Evolutionary conservation across 2,888 invertebrate species (phyloP).

Genomic region (Tachina lurida): DNA sequence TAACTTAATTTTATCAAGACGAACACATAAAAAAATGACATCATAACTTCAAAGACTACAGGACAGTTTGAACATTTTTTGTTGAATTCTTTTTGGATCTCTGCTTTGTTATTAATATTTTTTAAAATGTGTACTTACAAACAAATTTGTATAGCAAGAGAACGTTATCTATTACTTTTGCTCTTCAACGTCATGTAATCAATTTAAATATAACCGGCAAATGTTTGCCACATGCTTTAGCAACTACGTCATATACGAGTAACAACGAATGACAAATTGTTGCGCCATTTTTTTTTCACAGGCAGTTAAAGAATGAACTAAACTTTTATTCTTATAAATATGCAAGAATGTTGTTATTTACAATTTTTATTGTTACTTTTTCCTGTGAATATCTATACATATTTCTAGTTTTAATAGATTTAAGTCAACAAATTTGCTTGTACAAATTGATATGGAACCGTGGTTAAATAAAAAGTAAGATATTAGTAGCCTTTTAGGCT

Average conservation of each 20-base stretch:
- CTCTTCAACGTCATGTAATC: conserved; percentile 23
- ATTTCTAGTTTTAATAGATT: no score
- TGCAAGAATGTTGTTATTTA: background rate
- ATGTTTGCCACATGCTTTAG: conserved; percentile 27
- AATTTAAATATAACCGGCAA: conserved; percentile 52
- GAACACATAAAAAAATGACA: conserved; percentile 32
- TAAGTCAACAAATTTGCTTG: no score
- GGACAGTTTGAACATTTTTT: conserved; percentile 3
- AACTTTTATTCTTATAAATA: background rate
- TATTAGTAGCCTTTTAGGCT: no score
- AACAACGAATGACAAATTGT: background rate
- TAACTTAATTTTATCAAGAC: background rate
- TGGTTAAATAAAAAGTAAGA: no score
- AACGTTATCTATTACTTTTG: conserved; percentile 54
- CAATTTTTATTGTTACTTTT: no score
- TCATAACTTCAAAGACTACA: conserved; percentile 23
- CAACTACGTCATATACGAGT: background rate
- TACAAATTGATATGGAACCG: no score
- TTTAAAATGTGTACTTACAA: background rate
- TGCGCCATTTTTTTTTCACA: conserved; percentile 1
- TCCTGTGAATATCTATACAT: no score
- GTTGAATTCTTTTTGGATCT: conserved; percentile 1
- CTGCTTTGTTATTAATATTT: conserved; percentile 38
- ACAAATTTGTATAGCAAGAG: background rate
- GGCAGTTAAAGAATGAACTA: background rate